These are phyloP conservation scores for Amblyteles armatorius DNA, from an alignment of 2,888 invertebrate species.

Conservation along the genomic window DNA sequence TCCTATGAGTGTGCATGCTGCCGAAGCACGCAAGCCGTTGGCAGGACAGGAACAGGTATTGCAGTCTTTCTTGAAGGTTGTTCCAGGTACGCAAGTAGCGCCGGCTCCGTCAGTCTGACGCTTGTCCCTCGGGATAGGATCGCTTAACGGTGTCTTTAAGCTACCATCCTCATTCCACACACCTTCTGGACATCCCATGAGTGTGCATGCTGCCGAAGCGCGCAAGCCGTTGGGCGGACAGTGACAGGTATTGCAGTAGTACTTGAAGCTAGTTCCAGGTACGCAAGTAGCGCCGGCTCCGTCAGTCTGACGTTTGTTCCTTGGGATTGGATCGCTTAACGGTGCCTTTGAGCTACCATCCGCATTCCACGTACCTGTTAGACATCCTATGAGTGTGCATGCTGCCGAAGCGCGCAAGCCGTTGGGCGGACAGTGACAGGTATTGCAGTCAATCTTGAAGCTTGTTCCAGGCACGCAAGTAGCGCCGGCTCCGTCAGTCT, in stretches of 20 bases:
- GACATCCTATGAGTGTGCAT: background rate
- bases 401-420: background rate
- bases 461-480: slow-evolving; percentile 25
- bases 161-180: background rate
- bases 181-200: background rate
- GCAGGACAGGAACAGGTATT: slow-evolving; percentile 35
- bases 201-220: background rate
- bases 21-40: slow-evolving; percentile 1
- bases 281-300: background rate
- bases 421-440: too few relatives aligned
- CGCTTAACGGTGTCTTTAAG: background rate
- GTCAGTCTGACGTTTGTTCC: background rate
- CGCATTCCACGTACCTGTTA: slow-evolving; percentile 16
- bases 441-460: slow-evolving; percentile 38
- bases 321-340: background rate
- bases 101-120: background rate
- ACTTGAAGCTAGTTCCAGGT: background rate
- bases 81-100: slow-evolving; percentile 27
- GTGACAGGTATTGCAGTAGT: slow-evolving; percentile 29
- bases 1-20: slow-evolving; percentile 26
- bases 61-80: slow-evolving; percentile 28
- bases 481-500: background rate
- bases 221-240: too few relatives aligned
- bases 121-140: slow-evolving; percentile 10
- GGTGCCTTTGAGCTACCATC: background rate